Percentiles rank a stretch among this genome's conserved stretches.
Evolutionary conservation across 2,888 invertebrate genomes (phyloP).

Genomic region (Trilocha varians): DNA sequence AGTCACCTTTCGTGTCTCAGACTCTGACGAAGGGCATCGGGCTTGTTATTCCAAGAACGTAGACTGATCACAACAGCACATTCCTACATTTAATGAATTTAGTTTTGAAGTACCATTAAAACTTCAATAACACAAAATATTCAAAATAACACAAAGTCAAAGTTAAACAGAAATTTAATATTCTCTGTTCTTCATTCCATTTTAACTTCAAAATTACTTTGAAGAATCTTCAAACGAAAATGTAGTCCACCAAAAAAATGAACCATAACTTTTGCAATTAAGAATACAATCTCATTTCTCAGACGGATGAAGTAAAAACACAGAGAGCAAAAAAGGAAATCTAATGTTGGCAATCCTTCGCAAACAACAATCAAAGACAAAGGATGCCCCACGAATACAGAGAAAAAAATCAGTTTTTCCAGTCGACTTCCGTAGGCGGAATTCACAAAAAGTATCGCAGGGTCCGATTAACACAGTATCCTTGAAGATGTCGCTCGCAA

Average conservation of each 20-base stretch:
- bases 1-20: not conserved
- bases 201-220: not conserved
- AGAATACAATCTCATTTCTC: not conserved
- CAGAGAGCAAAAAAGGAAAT: slow-evolving; percentile 9
- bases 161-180: not conserved
- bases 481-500: slow-evolving; percentile 67
- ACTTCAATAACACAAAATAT: not conserved
- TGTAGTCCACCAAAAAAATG: slow-evolving; percentile 4
- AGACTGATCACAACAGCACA: not conserved
- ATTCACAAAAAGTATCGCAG: slow-evolving; percentile 52
- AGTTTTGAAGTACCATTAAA: not conserved
- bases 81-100: not conserved
- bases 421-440: slow-evolving; percentile 33
- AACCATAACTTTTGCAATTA: slow-evolving; percentile 6
- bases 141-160: too few relatives aligned
- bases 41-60: not conserved
- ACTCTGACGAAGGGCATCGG: not conserved
- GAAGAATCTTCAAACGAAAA: too few relatives aligned
- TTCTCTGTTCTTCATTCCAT: not conserved
- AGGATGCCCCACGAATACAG: slow-evolving; percentile 16
- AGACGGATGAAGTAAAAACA: slow-evolving; percentile 1
- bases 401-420: slow-evolving; percentile 36
- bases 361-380: slow-evolving; percentile 33
- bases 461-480: slow-evolving; percentile 69
- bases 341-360: slow-evolving; percentile 14